Evolutionary conservation across 1,140 invertebrate species (phyloP), one percentile per base, ranked within the genome.

Genomic region (Solenopsis fugax): DNA sequence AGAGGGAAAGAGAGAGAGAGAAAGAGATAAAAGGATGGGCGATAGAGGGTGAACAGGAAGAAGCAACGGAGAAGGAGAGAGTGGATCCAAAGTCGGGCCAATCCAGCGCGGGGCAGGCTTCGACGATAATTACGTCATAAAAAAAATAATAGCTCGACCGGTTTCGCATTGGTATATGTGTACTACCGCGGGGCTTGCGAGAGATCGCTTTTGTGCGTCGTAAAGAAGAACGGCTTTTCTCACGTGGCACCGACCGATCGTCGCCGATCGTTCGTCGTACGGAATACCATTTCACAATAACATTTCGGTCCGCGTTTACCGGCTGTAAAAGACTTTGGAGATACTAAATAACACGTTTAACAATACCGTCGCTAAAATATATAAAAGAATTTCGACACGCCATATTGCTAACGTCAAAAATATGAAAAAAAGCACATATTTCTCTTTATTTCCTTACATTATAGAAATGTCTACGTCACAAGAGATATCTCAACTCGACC

Each of bases 131-230:
- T 87, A 78, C 86, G 65, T 85, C 78, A 84, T 87, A 87, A 81
- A 85, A 89, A 56, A 85, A 77, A 88, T 90, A 90, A 90, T 86
- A 86, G 76, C 56, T 65, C 62, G 71, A 88, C 73, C 88, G 81
- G 77, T 89, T 86, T 87, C 58, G 76, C 77, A 37, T 78, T 58
- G 81, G 67, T 56, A 50, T 56, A 50, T 64, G 64, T 60, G 48
- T 88, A 48, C 7, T 89, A 81, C 73, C 56, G 48, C 41, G 50
- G n/a, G 21, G 21, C 52, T 85, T 73, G 54, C 29, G 75, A 64
- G 88, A 75, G 88, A 86, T 86, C 69, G 82, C 60, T 54, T 41
- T 29, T n/a, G 48, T 58, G 13, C 58, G 12, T 65, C 56, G 60
- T 90, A 87, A 89, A 69, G 78, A 58, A 62, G 72, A 41, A 58